Base-by-base conservation (phyloP, 2,797 vertebrate species). In the Diplodus puntazzo region DNA sequence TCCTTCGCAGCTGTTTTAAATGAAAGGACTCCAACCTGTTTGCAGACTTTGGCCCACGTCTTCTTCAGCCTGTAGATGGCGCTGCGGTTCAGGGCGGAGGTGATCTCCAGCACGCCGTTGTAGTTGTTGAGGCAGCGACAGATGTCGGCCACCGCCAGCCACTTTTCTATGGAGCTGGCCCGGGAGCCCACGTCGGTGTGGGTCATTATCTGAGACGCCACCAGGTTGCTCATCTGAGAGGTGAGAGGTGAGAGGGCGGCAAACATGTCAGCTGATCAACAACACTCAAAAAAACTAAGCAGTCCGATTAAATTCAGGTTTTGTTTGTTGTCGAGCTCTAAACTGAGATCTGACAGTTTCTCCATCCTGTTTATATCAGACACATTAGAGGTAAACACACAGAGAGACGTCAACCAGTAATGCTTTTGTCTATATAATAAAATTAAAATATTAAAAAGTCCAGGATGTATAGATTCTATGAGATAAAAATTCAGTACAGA, bases 31-130 rank as follows among this genome's bases (percentile, higher is more conserved):
- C 21, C 75, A 65, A 97, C 98, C 97, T 98, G 98, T 77, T 97
- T 99, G 94, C 97, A 98, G 87, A 99, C 97, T 93, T 98, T 99
- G n/a, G 95, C 94, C 98, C 98, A 99, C 23, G 98, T 99, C 92
- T 99, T 99, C 94, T 99, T 99, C 84, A 99, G 95, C 92, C 98
- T 95, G 95, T 96, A 99, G 95, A 99, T 95, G 94, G 98, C 97
- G 84, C 97, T 99, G 90, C 98, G 97, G 94, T 99, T 99, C 77
- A 99, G 97, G 34, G 98, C 97, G 0, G 98, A 98, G 1, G 96
- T 98, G 95, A 99, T 98, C 93, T 99, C 98, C 91, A 99, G 95
- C 39, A 99, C 97, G 0, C 98, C 98, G 0, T 99, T 99, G 84
- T 98, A 99, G 94, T 99, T 98, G 94, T 99, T 97, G 87, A 99